Base-by-base conservation (phyloP, 2,113 vertebrate species). In the Ageneiosus marmoratus region DNA sequence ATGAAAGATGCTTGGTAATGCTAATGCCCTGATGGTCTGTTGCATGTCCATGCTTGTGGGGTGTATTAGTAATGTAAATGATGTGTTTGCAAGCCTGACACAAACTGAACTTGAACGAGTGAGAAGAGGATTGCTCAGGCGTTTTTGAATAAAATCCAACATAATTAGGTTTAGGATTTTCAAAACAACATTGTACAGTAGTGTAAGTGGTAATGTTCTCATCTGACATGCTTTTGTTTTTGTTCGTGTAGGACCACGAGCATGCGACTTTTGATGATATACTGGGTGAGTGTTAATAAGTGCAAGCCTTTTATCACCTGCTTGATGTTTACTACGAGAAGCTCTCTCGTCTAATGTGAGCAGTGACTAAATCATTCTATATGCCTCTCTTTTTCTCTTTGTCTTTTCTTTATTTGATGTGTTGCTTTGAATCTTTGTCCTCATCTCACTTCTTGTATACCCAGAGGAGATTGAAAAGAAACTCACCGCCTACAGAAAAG, bases 401-500 rank as follows among this genome's bases (percentile, higher is more conserved):
- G 7, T 77, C 75, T 53, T 13, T 37, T 10, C 58, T 50, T 11
- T 10, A 8, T 29, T 48, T 18, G 41, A 48, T 46, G 3, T 32
- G n/a, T n/a, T n/a, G n/a, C n/a, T n/a, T n/a, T n/a, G 37, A 56
- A 70, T 76, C 5, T 73, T 16, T 10, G 55, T 76, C 69, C 67
- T 79, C 34, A 46, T 79, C 44, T 85, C 70, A 48, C 78, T 72
- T 81, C 27, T 0, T 86, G 6, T 41, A 12, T 3, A 73, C n/a
- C 0, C 93, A 99, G 98, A 97, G 91, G 98, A 99, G 91, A 98
- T 99, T 46, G 97, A 98, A 92, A 99, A 97, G 93, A 99, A 99
- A 86, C 92, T 99, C 84, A 96, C 93, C 62, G 84, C 95, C 81
- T 99, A 99, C 89, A 95, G 96, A 81, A 98, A 96, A 90, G 98